Conservation (phyloP, 2,797 vertebrate genomes). For the Melopsittacus undulatus region DNA sequence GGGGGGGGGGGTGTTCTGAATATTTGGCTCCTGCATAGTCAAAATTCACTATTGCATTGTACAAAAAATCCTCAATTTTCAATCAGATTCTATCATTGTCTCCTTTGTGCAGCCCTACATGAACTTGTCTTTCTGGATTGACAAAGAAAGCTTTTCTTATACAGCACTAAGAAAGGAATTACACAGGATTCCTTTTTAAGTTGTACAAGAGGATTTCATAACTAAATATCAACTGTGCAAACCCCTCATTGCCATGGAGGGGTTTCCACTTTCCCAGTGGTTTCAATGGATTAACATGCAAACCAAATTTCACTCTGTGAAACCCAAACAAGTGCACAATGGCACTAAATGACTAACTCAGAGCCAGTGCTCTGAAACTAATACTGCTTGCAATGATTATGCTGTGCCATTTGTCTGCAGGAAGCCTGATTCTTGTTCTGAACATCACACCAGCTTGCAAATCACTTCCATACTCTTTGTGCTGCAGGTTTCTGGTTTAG, state of each 20-base stretch:
- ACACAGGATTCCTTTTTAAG: not conserved
- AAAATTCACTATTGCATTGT: not conserved
- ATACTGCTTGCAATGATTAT: not conserved
- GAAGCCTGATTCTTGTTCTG: not conserved
- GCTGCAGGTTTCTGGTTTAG: not conserved
- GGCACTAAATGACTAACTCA: not conserved
- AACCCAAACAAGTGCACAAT: not conserved
- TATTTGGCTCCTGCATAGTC: not conserved
- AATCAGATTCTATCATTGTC: not conserved
- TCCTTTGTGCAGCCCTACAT: not conserved
- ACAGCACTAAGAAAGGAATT: not conserved
- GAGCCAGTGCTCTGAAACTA: not conserved
- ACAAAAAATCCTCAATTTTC: not conserved
- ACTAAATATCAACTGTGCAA: not conserved
- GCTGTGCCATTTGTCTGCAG: not conserved
- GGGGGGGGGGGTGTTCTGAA: not conserved
- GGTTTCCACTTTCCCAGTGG: not conserved
- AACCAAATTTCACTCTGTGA: not conserved
- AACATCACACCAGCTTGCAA: not conserved
- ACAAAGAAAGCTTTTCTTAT: not conserved
- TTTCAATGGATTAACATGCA: not conserved
- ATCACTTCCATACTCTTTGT: not conserved
- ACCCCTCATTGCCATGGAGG: not conserved
- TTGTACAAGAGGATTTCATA: not conserved
- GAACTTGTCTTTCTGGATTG: not conserved